phyloP scores from a whole-genome alignment of 2,888 invertebrate genomes.

The Ecdyonurus torrentis region DNA sequence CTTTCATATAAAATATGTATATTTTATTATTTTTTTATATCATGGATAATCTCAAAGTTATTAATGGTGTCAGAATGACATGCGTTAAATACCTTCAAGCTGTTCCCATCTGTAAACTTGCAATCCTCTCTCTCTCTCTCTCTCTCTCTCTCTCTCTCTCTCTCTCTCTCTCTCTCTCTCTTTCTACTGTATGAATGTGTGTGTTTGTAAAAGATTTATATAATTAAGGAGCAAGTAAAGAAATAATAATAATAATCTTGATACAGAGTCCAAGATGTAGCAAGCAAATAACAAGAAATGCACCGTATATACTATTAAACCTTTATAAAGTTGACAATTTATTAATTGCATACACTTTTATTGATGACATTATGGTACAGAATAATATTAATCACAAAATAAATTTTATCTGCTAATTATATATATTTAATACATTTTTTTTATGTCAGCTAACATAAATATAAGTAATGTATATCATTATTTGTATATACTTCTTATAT shows the following conservation, averaged over 20 bases:
- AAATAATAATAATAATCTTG: background rate
- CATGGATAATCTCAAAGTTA: too few relatives aligned
- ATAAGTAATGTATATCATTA: too few relatives aligned
- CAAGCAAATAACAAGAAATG: background rate
- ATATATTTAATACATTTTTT: too few relatives aligned
- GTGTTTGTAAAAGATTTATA: background rate
- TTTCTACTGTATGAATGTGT: background rate
- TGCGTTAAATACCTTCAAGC: background rate
- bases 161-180: too few relatives aligned
- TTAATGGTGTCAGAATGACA: background rate
- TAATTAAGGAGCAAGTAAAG: background rate
- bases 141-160: too few relatives aligned
- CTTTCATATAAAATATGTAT: too few relatives aligned
- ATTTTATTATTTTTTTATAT: background rate
- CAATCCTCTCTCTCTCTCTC: too few relatives aligned
- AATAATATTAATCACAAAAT: background rate
- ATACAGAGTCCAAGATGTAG: background rate
- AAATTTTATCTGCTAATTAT: too few relatives aligned
- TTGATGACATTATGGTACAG: background rate
- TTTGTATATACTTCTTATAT: too few relatives aligned
- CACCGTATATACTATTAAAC: background rate
- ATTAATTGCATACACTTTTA: background rate
- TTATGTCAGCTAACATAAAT: too few relatives aligned
- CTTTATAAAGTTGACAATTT: background rate
- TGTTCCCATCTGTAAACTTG: too few relatives aligned